These are phyloP conservation scores for Microctonus aethiopoides DNA, from an alignment of 2,888 invertebrate species.

Conservation along the genomic window DNA sequence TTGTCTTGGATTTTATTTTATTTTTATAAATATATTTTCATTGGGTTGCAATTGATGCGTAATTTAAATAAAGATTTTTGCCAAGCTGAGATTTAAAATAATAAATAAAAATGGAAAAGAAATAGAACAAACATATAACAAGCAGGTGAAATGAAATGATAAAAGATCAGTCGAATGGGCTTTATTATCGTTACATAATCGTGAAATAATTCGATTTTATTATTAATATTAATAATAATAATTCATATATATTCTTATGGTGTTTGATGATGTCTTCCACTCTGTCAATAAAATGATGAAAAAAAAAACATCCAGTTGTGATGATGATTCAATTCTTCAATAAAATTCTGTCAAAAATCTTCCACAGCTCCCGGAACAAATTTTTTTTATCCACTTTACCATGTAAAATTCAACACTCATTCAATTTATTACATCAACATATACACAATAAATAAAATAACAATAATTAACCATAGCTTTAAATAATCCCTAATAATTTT, in stretches of 20 bases:
- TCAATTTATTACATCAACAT: not conserved
- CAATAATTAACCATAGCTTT: not conserved
- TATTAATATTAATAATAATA: not conserved
- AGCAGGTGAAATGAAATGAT: conserved; percentile 41
- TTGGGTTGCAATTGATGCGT: not conserved
- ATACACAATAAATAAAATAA: not conserved
- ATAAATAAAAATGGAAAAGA: not conserved
- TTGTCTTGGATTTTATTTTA: not conserved
- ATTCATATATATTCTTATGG: no score
- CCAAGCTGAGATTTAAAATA: not conserved
- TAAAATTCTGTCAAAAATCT: no score
- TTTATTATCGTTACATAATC: conserved; percentile 42
- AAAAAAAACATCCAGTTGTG: not conserved
- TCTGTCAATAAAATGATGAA: no score
- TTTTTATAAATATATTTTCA: not conserved
- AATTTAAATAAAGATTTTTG: not conserved
- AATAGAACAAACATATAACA: not conserved
- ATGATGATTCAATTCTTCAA: no score
- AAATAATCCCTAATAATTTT: not conserved
- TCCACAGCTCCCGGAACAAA: no score
- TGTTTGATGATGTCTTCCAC: not conserved
- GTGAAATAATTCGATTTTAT: not conserved
- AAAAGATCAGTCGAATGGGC: conserved; percentile 32
- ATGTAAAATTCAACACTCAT: not conserved
- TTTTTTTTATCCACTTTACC: not conserved